Evolutionary conservation across 2,797 vertebrate genomes (phyloP).

Genomic region (Simalia tracyae): DNA sequence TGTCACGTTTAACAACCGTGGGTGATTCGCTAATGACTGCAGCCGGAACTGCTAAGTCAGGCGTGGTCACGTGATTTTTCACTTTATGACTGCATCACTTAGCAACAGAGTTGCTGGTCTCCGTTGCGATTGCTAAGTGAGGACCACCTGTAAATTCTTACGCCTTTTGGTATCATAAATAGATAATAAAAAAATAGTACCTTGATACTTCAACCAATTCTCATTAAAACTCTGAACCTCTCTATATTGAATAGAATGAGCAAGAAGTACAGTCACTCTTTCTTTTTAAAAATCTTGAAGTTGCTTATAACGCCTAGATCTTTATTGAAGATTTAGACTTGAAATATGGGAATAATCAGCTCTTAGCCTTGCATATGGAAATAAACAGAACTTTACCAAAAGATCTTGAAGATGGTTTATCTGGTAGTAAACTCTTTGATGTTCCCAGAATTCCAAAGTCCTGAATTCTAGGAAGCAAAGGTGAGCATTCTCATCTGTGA

Average conservation of each 20-base stretch:
- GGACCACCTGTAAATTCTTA: neutral
- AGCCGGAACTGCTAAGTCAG: neutral
- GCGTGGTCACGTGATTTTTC: neutral
- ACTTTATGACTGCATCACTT: neutral
- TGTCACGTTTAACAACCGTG: neutral
- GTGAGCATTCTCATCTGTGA: neutral
- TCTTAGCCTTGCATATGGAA: slow-evolving; percentile 23
- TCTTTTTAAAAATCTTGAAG: neutral
- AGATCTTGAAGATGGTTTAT: neutral
- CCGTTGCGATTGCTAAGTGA: neutral
- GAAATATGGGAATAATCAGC: slow-evolving; percentile 37
- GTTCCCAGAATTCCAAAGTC: neutral
- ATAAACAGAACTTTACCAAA: slow-evolving; percentile 1
- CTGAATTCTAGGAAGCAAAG: neutral
- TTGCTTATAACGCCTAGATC: neutral
- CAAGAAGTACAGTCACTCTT: slow-evolving; percentile 15
- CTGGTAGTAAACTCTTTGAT: neutral
- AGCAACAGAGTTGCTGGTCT: neutral
- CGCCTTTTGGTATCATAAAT: neutral
- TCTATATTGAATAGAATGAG: neutral
- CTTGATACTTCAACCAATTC: slow-evolving; percentile 2
- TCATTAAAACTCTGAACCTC: neutral
- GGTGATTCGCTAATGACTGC: neutral
- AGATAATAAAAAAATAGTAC: neutral
- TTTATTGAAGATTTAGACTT: slow-evolving; percentile 45